Percentiles rank a stretch among this genome's conserved stretches.
phyloP scores from a whole-genome alignment of 2,797 vertebrate genomes.

The Enteromius trimaculatus region DNA sequence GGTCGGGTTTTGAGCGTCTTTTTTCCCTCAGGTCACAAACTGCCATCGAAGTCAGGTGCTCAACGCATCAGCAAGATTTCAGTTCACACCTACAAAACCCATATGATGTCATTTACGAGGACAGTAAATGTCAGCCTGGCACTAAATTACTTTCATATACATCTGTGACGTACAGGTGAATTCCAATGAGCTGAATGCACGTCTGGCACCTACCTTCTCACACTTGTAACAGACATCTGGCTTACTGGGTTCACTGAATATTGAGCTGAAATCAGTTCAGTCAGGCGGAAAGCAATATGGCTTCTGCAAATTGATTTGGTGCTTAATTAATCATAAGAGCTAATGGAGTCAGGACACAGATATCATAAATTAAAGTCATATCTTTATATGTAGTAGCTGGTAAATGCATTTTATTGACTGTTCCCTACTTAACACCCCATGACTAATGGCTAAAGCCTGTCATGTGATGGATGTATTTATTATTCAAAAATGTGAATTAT shows the following conservation, averaged over 20 bases:
- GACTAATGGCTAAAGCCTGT: not conserved
- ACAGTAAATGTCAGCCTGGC: conserved; percentile 14
- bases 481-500: not conserved
- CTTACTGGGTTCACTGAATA: conserved; percentile 17
- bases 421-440: not conserved
- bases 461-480: not conserved
- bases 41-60: not conserved
- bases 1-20: not conserved
- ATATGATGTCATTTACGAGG: conserved; percentile 23
- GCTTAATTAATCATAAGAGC: conserved; percentile 21
- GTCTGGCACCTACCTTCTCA: not conserved
- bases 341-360: conserved; percentile 30
- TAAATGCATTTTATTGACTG: conserved; percentile 29
- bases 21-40: conserved; percentile 34
- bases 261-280: conserved; percentile 28
- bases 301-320: conserved; percentile 26
- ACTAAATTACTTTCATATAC: conserved; percentile 2
- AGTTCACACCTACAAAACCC: not conserved
- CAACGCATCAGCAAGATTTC: not conserved
- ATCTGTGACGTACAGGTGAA: not conserved
- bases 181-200: not conserved
- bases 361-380: not conserved
- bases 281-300: conserved; percentile 19
- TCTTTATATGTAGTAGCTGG: conserved; percentile 17
- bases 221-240: conserved; percentile 8